phyloP scores from a whole-genome alignment of 2,797 vertebrate genomes.

The Lates japonicus region DNA sequence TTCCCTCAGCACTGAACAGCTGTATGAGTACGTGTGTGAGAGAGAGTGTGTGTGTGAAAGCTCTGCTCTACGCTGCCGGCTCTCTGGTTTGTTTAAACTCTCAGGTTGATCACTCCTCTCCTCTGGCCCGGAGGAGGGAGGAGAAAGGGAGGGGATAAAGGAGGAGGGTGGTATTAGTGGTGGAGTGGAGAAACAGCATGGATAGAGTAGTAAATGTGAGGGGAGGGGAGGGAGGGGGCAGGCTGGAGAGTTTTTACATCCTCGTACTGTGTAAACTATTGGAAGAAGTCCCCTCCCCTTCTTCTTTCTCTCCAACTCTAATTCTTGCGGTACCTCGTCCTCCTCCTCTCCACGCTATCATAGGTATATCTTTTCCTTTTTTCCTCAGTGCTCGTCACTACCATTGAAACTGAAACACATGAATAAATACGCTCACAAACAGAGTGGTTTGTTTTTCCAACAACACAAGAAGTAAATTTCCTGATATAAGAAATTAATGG shows the following conservation, averaged over 20 bases:
- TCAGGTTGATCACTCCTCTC: conserved; percentile 83
- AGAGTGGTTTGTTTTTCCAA: no score
- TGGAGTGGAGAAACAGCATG: conserved; percentile 57
- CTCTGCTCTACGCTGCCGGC: conserved; percentile 57
- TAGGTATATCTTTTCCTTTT: conserved; percentile 42
- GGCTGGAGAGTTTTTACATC: conserved; percentile 49
- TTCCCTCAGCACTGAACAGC: conserved; percentile 63
- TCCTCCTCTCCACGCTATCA: conserved; percentile 10
- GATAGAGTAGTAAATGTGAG: conserved; percentile 67
- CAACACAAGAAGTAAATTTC: background rate
- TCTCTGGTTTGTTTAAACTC: conserved; percentile 83
- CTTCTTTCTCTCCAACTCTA: background rate
- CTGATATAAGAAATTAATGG: no score
- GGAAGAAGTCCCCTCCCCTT: conserved; percentile 45
- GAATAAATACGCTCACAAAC: background rate
- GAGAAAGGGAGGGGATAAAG: conserved; percentile 65
- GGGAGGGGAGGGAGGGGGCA: conserved; percentile 42
- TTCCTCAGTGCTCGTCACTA: background rate
- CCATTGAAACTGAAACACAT: background rate
- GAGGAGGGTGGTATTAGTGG: conserved; percentile 44
- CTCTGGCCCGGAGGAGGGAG: conserved; percentile 71
- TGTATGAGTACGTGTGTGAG: conserved; percentile 30
- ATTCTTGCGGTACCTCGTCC: conserved; percentile 2
- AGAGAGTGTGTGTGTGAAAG: conserved; percentile 38
- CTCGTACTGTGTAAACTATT: conserved; percentile 62